Conservation (phyloP, 2,888 invertebrate genomes). For the Trissolcus japonicus region DNA sequence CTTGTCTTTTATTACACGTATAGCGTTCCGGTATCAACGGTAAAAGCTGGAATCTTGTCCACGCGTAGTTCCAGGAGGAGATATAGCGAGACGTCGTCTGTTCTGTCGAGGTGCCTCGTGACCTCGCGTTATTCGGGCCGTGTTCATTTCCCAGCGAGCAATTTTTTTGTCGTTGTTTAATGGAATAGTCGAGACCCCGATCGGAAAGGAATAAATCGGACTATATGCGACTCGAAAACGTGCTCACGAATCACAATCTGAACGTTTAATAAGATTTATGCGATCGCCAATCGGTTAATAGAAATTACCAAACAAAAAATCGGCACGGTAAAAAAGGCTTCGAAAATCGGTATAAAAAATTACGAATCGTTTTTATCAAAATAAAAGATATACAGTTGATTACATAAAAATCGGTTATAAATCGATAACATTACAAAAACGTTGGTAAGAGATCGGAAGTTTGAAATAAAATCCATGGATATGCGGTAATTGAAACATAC, state of each 20-base stretch:
- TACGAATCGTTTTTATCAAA: no score
- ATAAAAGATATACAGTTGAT: no score
- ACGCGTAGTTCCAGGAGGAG: slow-evolving; percentile 54
- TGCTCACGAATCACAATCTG: no score
- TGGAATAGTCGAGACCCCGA: not conserved
- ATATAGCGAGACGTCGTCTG: slow-evolving; percentile 44
- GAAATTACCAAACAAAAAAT: slow-evolving; percentile 1
- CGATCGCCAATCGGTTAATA: not conserved
- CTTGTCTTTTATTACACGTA: slow-evolving; percentile 47
- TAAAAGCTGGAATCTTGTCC: slow-evolving; percentile 56
- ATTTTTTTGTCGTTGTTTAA: slow-evolving; percentile 16
- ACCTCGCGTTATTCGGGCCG: slow-evolving; percentile 60
- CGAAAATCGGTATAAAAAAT: no score
- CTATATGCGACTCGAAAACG: not conserved
- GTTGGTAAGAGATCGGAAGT: no score
- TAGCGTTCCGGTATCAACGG: slow-evolving; percentile 48
- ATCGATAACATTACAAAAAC: no score
- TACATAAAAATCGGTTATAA: no score
- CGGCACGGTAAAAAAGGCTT: not conserved
- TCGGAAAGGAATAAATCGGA: slow-evolving; percentile 5
- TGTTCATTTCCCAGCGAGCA: slow-evolving; percentile 30
- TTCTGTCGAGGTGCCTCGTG: slow-evolving; percentile 44
- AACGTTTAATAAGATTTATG: not conserved
- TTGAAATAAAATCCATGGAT: no score
- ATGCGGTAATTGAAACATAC: no score